phyloP scores from a whole-genome alignment of 2,113 vertebrate genomes.

The Leiothrix lutea region DNA sequence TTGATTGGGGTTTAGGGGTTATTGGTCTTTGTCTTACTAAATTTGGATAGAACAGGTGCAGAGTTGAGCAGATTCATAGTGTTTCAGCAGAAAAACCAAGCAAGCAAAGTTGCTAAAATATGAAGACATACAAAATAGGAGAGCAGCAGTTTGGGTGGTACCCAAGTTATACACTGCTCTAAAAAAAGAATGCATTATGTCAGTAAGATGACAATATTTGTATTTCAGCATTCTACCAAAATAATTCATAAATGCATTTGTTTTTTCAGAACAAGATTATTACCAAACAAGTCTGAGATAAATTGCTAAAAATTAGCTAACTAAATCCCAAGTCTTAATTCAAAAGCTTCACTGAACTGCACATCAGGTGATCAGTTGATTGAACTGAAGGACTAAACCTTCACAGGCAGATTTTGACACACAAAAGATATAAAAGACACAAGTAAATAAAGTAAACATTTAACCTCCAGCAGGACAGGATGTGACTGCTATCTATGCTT shows the following conservation, averaged over 20 bases:
- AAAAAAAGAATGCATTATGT: background rate
- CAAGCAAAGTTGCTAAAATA: background rate
- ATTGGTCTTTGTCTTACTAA: background rate
- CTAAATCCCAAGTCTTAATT: background rate
- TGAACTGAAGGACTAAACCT: background rate
- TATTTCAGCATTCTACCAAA: background rate
- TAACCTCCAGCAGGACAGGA: background rate
- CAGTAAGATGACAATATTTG: background rate
- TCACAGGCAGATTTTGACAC: background rate
- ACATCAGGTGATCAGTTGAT: background rate
- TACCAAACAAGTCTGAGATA: background rate
- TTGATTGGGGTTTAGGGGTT: background rate
- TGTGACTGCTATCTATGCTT: background rate
- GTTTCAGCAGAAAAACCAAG: background rate
- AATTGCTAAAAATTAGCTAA: background rate
- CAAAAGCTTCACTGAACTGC: background rate
- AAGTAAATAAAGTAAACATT: background rate
- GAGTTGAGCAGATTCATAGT: background rate
- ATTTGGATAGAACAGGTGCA: background rate
- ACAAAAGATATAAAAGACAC: background rate
- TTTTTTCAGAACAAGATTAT: background rate
- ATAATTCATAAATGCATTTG: background rate
- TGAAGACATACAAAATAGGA: background rate
- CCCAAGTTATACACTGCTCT: background rate
- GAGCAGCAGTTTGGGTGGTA: background rate